phyloP scores from a whole-genome alignment of 2,888 invertebrate species.

The Drosophila buzzatii region DNA sequence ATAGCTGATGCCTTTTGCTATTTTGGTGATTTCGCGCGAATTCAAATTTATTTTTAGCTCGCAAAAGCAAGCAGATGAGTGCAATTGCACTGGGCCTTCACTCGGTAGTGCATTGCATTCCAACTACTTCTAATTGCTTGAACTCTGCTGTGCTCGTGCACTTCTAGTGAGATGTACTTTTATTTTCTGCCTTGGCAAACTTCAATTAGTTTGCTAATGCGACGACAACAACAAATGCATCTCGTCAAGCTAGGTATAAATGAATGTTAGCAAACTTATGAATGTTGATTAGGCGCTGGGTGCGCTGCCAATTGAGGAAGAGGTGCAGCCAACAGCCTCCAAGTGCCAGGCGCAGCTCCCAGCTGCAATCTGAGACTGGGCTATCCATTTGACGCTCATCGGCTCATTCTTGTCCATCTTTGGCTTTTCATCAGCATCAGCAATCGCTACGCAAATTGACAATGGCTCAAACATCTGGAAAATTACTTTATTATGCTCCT shows the following conservation, averaged over 20 bases:
- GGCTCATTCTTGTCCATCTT: slow-evolving; percentile 55
- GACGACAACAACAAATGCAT: slow-evolving; percentile 27
- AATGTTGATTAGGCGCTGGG: slow-evolving; percentile 61
- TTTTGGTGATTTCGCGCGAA: slow-evolving; percentile 7
- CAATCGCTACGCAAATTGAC: slow-evolving; percentile 12
- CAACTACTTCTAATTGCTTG: slow-evolving; percentile 15
- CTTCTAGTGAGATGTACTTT: slow-evolving; percentile 31
- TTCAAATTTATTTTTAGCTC: neutral
- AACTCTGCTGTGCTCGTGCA: slow-evolving; percentile 23
- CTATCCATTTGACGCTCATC: slow-evolving; percentile 37
- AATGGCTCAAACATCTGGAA: slow-evolving; percentile 3
- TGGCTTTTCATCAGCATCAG: slow-evolving; percentile 28
- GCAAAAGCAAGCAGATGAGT: neutral
- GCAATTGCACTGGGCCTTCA: neutral
- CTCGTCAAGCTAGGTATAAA: slow-evolving; percentile 27
- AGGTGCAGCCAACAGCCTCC: slow-evolving; percentile 59
- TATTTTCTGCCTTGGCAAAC: slow-evolving; percentile 47
- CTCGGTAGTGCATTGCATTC: no score
- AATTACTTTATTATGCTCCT: slow-evolving; percentile 1
- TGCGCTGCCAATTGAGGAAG: slow-evolving; percentile 69
- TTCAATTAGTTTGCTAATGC: slow-evolving; percentile 67
- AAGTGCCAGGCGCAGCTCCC: slow-evolving; percentile 14
- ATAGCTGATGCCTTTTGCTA: neutral
- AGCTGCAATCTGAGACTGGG: slow-evolving; percentile 17
- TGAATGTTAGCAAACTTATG: slow-evolving; percentile 56